Evolutionary conservation across 2,888 invertebrate genomes (phyloP).

Genomic region (Caenorhabditis afra): DNA sequence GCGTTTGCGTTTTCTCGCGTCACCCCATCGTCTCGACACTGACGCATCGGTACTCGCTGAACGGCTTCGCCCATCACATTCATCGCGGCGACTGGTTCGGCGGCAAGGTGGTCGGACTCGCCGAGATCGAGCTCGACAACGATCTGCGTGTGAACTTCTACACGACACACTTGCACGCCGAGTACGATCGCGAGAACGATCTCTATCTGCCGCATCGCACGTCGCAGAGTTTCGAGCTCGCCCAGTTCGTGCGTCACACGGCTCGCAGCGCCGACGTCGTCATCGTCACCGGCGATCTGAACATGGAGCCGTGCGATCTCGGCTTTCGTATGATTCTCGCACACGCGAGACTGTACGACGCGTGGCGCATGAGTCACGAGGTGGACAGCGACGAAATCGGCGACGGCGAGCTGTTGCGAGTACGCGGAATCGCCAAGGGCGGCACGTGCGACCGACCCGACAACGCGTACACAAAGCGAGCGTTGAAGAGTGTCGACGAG

Average conservation of each 20-base stretch:
- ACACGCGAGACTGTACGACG: conserved; percentile 75
- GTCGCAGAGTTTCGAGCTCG: conserved; percentile 87
- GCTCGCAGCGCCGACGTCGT: conserved; percentile 85
- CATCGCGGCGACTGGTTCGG: conserved; percentile 97
- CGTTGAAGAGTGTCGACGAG: conserved; percentile 77
- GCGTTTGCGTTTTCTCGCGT: conserved; percentile 90
- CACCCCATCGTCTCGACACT: conserved; percentile 90
- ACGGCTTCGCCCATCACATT: conserved; percentile 95
- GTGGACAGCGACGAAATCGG: conserved; percentile 25
- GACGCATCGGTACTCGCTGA: conserved; percentile 94
- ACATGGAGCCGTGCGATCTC: conserved; percentile 90
- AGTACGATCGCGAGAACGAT: conserved; percentile 90
- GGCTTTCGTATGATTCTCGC: conserved; percentile 74
- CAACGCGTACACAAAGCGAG: conserved; percentile 87
- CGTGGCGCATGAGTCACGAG: conserved; percentile 73
- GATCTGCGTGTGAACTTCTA: conserved; percentile 89
- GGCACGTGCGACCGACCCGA: conserved; percentile 89
- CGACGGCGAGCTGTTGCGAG: conserved; percentile 34
- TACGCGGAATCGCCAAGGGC: conserved; percentile 73
- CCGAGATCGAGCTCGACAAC: conserved; percentile 74
- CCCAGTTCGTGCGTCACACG: conserved; percentile 93
- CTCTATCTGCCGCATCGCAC: conserved; percentile 90
- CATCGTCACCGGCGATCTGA: conserved; percentile 94
- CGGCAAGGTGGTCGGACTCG: conserved; percentile 87
- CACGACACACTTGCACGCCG: conserved; percentile 95